Evolutionary conservation across 2,797 vertebrate genomes (phyloP).

Genomic region (Hozukius guyotensis): DNA sequence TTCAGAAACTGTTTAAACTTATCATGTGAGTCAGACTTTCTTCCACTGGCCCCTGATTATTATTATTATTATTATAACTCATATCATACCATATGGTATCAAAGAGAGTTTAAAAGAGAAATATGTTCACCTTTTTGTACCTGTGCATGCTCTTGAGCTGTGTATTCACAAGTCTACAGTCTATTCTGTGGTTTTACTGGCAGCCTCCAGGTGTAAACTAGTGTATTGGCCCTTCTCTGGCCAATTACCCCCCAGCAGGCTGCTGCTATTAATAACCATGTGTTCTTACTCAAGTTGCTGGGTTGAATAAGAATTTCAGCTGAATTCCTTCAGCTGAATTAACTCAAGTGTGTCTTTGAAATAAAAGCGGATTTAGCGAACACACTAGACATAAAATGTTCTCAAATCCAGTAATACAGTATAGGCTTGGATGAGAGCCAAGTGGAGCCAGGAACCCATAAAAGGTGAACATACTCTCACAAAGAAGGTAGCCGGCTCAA

Average conservation of each 20-base stretch:
- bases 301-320: neutral
- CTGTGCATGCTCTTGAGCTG: neutral
- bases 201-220: constrained; percentile 10
- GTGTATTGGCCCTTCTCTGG: neutral
- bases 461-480: neutral
- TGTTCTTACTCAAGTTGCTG: neutral
- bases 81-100: too few relatives aligned
- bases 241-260: neutral
- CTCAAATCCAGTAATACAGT: constrained; percentile 3
- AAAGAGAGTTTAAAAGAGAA: too few relatives aligned
- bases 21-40: neutral
- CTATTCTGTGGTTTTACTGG: constrained; percentile 1
- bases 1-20: neutral
- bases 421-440: neutral
- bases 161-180: neutral
- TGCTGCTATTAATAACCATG: neutral
- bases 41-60: neutral
- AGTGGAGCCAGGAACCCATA: neutral
- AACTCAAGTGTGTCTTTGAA: neutral
- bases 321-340: neutral
- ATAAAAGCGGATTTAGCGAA: neutral
- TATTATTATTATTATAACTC: neutral
- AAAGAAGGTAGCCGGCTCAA: neutral
- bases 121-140: too few relatives aligned
- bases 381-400: neutral